Conservation (phyloP, 64 coral and sea anemone genomes). For the Stichodactyla mertensii region DNA sequence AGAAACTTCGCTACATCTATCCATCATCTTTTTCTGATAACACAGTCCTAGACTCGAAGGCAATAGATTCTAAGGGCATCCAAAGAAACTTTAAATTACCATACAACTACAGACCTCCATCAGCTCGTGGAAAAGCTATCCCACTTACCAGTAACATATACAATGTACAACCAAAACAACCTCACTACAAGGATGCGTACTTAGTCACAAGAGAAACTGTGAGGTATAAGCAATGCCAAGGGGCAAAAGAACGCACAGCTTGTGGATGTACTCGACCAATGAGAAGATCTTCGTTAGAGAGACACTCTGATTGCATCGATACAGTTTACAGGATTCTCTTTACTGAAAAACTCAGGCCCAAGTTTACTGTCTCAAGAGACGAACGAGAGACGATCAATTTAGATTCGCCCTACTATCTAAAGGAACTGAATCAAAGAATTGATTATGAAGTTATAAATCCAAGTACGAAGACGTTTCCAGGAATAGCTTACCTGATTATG, state of each 20-base stretch:
- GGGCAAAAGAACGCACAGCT: conserved; percentile 42
- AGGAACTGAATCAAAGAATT: conserved; percentile 72
- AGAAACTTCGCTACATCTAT: conserved; percentile 72
- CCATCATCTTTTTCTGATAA: conserved; percentile 48
- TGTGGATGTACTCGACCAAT: conserved; percentile 77
- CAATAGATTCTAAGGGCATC: conserved; percentile 55
- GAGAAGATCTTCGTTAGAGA: conserved; percentile 59
- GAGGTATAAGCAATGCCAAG: conserved; percentile 90
- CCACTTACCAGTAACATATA: conserved; percentile 83
- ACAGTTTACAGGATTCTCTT: conserved; percentile 79
- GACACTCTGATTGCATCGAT: conserved; percentile 87
- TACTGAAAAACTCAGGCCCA: conserved; percentile 67
- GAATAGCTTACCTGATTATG: conserved; percentile 33
- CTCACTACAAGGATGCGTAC: conserved; percentile 77
- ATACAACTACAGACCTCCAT: conserved; percentile 91
- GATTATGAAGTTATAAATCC: conserved; percentile 56
- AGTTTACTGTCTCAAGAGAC: conserved; percentile 66
- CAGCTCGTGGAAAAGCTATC: conserved; percentile 85
- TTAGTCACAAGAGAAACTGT: conserved; percentile 57
- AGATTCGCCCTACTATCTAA: conserved; percentile 71
- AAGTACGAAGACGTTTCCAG: conserved; percentile 30
- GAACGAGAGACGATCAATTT: conserved; percentile 32
- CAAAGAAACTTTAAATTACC: conserved; percentile 65
- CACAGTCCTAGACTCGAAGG: conserved; percentile 32
- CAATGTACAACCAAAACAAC: conserved; percentile 81